phyloP scores from a whole-genome alignment of 2,888 invertebrate genomes.

The Ariolimax columbianus region DNA sequence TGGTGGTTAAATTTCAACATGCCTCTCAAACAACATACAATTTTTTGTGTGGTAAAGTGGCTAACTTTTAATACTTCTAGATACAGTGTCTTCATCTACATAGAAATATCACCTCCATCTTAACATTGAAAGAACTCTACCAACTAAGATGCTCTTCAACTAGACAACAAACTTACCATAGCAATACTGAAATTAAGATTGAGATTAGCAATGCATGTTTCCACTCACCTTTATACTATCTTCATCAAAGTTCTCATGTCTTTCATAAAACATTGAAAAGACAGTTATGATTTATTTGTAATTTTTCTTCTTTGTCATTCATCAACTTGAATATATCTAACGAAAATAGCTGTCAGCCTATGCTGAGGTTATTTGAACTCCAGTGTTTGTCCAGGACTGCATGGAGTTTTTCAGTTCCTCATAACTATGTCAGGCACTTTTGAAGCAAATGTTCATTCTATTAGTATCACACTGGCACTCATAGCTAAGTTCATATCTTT shows the following conservation, averaged over 20 bases:
- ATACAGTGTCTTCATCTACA: slow-evolving; percentile 1
- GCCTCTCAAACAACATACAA: neutral
- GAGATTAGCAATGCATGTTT: neutral
- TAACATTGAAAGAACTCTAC: neutral
- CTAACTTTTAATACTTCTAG: slow-evolving; percentile 39
- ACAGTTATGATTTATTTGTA: too few relatives aligned
- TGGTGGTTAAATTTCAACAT: slow-evolving; percentile 13
- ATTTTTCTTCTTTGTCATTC: too few relatives aligned
- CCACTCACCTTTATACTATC: slow-evolving; percentile 5
- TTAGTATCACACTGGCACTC: too few relatives aligned
- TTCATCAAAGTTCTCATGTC: neutral
- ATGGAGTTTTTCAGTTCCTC: too few relatives aligned
- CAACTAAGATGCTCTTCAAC: neutral
- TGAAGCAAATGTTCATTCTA: too few relatives aligned
- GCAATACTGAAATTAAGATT: neutral
- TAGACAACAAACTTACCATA: neutral
- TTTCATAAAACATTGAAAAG: neutral
- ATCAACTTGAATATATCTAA: too few relatives aligned
- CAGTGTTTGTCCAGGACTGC: too few relatives aligned
- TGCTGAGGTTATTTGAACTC: too few relatives aligned
- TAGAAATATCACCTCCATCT: neutral
- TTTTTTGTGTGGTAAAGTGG: neutral
- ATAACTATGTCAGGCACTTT: too few relatives aligned
- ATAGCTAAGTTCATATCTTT: too few relatives aligned
- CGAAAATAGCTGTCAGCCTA: too few relatives aligned